Conservation (phyloP, 2,888 invertebrate genomes). For the Bembecia ichneumoniformis region DNA sequence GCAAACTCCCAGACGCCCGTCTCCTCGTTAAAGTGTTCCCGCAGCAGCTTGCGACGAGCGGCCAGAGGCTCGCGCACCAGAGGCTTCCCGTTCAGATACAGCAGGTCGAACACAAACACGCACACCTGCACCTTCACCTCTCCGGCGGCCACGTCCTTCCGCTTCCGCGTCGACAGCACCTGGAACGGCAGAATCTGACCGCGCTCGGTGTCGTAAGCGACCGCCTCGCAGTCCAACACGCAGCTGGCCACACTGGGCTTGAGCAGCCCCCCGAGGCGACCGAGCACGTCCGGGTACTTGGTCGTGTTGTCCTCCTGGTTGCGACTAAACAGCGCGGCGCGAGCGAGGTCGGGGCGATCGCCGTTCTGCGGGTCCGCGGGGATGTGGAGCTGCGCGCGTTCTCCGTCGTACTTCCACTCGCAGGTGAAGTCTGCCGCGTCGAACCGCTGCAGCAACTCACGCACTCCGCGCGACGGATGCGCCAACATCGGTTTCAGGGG, state of each 20-base stretch:
- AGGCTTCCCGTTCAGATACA: conserved; percentile 90
- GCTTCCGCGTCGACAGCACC: conserved; percentile 92
- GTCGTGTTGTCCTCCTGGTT: conserved; percentile 81
- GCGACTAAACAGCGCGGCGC: conserved; percentile 89
- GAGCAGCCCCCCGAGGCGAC: conserved; percentile 72
- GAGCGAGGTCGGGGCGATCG: conserved; percentile 69
- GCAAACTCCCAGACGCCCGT: conserved; percentile 90
- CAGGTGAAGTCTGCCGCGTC: conserved; percentile 93
- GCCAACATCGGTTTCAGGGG: conserved; percentile 99
- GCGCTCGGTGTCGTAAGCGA: conserved; percentile 92
- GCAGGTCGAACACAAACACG: conserved; percentile 95
- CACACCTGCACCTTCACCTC: conserved; percentile 85
- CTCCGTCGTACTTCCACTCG: conserved; percentile 99
- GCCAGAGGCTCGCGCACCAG: conserved; percentile 84
- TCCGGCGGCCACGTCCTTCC: conserved; percentile 79
- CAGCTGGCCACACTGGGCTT: conserved; percentile 78
- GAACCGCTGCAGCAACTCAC: conserved; percentile 88
- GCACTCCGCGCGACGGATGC: conserved; percentile 95
- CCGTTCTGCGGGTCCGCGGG: conserved; percentile 63
- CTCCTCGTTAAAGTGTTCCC: conserved; percentile 77
- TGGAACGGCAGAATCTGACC: conserved; percentile 97
- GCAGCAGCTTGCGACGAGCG: conserved; percentile 80
- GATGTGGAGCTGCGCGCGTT: conserved; percentile 89
- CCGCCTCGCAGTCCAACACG: conserved; percentile 96
- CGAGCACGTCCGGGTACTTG: conserved; percentile 96